Evolutionary conservation across 2,888 invertebrate genomes (phyloP), one percentile per base, ranked within the genome.

Genomic region (Idaea straminata): DNA sequence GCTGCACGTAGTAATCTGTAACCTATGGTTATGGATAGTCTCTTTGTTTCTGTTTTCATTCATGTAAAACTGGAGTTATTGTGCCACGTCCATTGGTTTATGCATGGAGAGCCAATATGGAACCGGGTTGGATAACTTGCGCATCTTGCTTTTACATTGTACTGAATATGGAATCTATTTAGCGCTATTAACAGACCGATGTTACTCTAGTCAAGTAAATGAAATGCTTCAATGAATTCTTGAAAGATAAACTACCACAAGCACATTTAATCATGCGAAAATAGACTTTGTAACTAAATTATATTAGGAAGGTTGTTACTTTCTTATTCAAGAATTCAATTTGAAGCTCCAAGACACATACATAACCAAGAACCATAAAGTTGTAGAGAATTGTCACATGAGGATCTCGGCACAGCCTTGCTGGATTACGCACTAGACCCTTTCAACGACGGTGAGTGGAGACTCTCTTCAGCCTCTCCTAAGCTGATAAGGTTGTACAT

Each of bases 21-120:
- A 59, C 25, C 64, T 69, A 65, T 66, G 64, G 66, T 66, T 64
- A 63, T 65, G 62, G 62, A 66, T 66, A 65, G 62, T 63, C 7
- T 61, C 66, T 62, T 65, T 64, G 64, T 71, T 69, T 66, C 35
- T 61, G 64, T 65, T 47, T 66, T 66, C 67, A 65, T 67, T 66
- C 5, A 38, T 47, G 25, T 62, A 62, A 34, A 15, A 15, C 36
- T 61, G 58, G 58, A 47, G 47, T 47, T 47, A 47, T 47, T 47
- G 47, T 47, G 47, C 47, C 47, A 47, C 47, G 47, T 47, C 47
- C 47, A 47, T 47, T 47, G 47, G 47, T 47, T 47, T 47, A 47
- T 47, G 47, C 47, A 47, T 47, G 47, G 10, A 47, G 47, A 47
- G 47, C 47, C 47, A 47, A 47, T 47, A 47, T 47, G 47, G 6